Base-by-base conservation (phyloP, 2,888 invertebrate species). In the Drosophila pegasa region DNA sequence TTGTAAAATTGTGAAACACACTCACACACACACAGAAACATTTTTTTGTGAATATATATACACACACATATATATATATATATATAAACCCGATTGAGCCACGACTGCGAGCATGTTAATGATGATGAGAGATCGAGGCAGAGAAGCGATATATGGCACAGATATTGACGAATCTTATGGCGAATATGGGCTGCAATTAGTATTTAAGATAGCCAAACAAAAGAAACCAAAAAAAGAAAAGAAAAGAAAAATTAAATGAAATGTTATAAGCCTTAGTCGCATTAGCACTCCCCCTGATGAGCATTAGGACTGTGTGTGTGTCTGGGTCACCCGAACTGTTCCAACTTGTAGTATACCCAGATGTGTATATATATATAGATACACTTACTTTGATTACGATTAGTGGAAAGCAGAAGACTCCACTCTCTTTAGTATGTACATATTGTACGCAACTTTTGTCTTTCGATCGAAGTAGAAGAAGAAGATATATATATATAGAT, bases 81-180 rank as follows among this genome's bases (percentile, higher is more conserved):
- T 6, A 48, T 12, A 61, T 35, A 31, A 14, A 55, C 45, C 51
- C 51, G 47, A 62, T 59, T 40, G 29, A 69, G 75, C 69, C 72
- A 69, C 72, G 70, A 75, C 72, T 73, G 70, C 70, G 75, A 43
- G 56, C 35, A 41, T 47, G 48, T 38, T 47, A 14, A 56, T 16
- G 33, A 50, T n/a, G 33, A 22, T 38, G 29, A 31, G 20, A 56
- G 55, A 54, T 52, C 20, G 35, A 55, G 33, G 22, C 35, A 25
- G 10, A 40, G 18, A 29, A n/a, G 2, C 20, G 29, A 48, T 48
- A 59, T 10, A 33, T 60, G 48, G 27, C 31, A n/a, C 38, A 58
- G 47, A 52, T 47, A 65, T 51, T 41, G 71, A 48, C 16, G 31
- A 59, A 54, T 20, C 33, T 25, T 48, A 59, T 35, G 37, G 67